Evolutionary conservation across 2,888 invertebrate genomes (phyloP).

Genomic region (Argynnis bischoffii): DNA sequence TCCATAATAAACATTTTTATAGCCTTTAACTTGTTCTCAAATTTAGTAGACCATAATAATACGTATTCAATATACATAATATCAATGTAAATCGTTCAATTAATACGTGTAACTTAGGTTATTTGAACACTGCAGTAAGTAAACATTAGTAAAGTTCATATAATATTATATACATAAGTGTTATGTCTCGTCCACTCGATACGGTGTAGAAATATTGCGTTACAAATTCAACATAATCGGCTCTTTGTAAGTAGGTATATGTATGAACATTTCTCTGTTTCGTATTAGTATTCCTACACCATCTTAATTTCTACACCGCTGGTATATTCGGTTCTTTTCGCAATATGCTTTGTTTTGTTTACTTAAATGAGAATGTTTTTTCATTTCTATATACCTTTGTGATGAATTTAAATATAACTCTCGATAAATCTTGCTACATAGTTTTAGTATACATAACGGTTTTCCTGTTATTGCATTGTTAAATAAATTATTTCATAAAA

Average conservation of each 20-base stretch:
- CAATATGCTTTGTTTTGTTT: conserved; percentile 5
- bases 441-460: conserved; percentile 28
- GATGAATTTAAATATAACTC: not conserved
- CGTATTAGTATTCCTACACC: conserved; percentile 11
- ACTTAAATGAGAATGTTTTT: not conserved
- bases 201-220: conserved; percentile 31
- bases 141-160: too few relatives aligned
- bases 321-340: conserved; percentile 3
- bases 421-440: not conserved
- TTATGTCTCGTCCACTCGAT: conserved; percentile 31
- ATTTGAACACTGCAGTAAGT: conserved; percentile 35
- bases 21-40: too few relatives aligned
- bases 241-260: conserved; percentile 14
- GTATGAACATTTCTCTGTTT: conserved; percentile 20
- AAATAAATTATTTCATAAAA: conserved; percentile 49
- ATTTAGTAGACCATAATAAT: too few relatives aligned
- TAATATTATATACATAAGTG: conserved; percentile 30
- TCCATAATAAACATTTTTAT: not conserved
- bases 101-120: not conserved
- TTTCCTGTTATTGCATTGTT: conserved; percentile 43
- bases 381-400: not conserved
- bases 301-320: conserved; percentile 2
- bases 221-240: conserved; percentile 32
- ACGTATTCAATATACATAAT: too few relatives aligned
- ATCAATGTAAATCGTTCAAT: not conserved